phyloP scores from a whole-genome alignment of 2,113 vertebrate species.

The Pedetes capensis region DNA sequence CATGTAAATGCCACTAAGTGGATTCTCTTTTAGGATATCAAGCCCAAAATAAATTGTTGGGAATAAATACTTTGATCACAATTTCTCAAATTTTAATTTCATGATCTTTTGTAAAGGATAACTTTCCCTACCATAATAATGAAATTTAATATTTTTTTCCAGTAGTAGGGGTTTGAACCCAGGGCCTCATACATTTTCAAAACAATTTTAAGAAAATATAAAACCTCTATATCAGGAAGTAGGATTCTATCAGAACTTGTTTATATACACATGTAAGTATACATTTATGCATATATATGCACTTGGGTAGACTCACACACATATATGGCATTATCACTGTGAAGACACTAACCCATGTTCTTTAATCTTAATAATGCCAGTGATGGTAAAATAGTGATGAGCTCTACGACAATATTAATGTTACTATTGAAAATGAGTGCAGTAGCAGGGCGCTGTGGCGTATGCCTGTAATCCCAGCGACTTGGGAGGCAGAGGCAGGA shows the following conservation, averaged over 20 bases:
- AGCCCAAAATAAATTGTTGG: neutral
- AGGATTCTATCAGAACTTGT: neutral
- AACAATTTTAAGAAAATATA: neutral
- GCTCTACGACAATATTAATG: neutral
- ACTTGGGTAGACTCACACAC: neutral
- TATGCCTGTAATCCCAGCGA: too few species aligned
- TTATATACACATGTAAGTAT: neutral
- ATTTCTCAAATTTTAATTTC: neutral
- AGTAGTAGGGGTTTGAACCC: too few species aligned
- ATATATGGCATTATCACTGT: neutral
- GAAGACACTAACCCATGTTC: neutral
- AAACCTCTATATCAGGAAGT: neutral
- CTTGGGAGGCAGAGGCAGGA: too few species aligned
- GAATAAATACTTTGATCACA: neutral
- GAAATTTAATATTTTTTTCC: neutral
- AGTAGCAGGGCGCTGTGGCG: too few species aligned
- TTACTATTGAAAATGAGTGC: neutral
- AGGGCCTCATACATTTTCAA: too few species aligned
- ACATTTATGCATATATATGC: neutral
- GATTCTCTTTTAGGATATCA: neutral
- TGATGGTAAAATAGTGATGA: neutral
- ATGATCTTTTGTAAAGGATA: neutral
- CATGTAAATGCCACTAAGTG: neutral
- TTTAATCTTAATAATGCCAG: neutral
- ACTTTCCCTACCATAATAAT: neutral